Percentiles rank a stretch among this genome's conserved stretches.
phyloP scores from a whole-genome alignment of 2,113 vertebrate species.

The Falco punctatus region DNA sequence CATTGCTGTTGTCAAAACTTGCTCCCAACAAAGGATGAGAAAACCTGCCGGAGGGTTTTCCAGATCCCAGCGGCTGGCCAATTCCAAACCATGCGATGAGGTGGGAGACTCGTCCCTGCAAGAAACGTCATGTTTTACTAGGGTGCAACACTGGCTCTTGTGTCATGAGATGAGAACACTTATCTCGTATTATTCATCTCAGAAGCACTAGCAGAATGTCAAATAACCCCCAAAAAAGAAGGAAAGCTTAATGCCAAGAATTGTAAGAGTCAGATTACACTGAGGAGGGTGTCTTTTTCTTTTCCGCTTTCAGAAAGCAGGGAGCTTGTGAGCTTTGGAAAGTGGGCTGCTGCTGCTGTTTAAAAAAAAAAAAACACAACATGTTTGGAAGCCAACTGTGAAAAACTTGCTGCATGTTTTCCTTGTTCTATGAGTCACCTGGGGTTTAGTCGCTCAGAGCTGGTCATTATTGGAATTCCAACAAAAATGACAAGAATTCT shows the following conservation, averaged over 20 bases:
- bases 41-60: constrained; percentile 35
- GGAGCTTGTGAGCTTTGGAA: background rate
- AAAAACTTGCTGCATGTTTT: background rate
- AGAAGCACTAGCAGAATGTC: constrained; percentile 49
- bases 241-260: background rate
- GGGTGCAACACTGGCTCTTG: background rate
- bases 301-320: background rate
- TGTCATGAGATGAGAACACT: constrained; percentile 48
- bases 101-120: constrained; percentile 66
- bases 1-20: constrained; percentile 81
- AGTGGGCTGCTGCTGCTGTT: background rate
- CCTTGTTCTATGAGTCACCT: constrained; percentile 15
- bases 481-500: constrained; percentile 28
- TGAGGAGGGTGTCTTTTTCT: background rate
- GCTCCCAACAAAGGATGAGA: constrained; percentile 71
- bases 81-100: constrained; percentile 20
- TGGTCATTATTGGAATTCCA: constrained; percentile 34
- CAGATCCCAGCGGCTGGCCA: background rate
- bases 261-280: background rate
- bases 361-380: background rate
- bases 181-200: constrained; percentile 54
- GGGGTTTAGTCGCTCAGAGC: background rate
- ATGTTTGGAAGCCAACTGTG: background rate
- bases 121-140: constrained; percentile 66
- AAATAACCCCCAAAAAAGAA: background rate